Evolutionary conservation across 2,113 vertebrate species (phyloP).

Genomic region (Hyperopisus bebe): DNA sequence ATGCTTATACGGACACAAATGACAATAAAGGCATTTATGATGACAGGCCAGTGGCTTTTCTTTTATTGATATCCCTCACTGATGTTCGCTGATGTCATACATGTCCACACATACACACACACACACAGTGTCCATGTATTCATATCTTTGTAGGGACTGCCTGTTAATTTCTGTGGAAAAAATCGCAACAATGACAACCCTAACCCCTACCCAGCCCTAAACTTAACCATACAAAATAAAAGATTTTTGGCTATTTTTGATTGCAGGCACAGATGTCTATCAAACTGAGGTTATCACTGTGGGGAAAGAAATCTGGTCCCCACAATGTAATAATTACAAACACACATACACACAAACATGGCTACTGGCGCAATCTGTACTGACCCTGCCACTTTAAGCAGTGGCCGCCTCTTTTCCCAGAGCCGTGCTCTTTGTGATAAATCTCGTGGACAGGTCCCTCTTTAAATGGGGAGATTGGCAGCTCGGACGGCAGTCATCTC

Average conservation of each 20-base stretch:
- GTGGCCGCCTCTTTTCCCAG: conserved; percentile 74
- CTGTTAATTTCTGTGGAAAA: no score
- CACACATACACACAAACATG: neutral
- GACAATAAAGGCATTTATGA: neutral
- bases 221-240: neutral
- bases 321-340: neutral
- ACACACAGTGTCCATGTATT: conserved; percentile 7
- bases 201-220: conserved; percentile 20
- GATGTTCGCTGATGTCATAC: conserved; percentile 11
- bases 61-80: neutral
- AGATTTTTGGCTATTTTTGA: neutral
- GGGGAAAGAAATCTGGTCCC: neutral
- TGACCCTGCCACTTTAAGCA: conserved; percentile 79
- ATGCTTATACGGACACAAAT: neutral
- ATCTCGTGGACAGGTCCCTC: conserved; percentile 85
- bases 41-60: neutral
- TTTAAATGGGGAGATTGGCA: conserved; percentile 73
- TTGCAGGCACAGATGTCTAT: neutral
- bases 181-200: neutral
- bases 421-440: conserved; percentile 78
- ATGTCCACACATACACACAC: conserved; percentile 35
- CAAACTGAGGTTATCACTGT: neutral
- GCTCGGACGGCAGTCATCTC: conserved; percentile 68
- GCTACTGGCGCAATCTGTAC: conserved; percentile 62
- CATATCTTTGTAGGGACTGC: no score